Conservation (phyloP, 2,797 vertebrate species). For the Gephyroberyx darwinii region DNA sequence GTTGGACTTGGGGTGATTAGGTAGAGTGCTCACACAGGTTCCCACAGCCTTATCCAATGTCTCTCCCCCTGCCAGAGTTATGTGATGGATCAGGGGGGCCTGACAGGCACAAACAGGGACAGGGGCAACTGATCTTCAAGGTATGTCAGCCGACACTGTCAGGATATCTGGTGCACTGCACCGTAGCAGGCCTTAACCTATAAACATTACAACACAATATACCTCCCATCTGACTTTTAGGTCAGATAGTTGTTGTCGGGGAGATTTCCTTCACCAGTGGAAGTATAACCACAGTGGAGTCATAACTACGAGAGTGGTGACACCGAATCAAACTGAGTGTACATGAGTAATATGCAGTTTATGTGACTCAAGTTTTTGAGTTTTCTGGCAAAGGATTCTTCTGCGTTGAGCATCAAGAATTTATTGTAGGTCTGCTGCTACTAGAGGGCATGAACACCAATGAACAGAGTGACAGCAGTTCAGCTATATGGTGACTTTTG, state of each 20-base stretch:
- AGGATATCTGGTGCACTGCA: constrained; percentile 64
- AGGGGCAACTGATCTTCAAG: constrained; percentile 74
- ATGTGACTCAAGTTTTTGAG: constrained; percentile 14
- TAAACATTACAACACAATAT: constrained; percentile 58
- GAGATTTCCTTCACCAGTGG: constrained; percentile 12
- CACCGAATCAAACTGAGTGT: constrained; percentile 9
- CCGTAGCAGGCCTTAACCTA: constrained; percentile 57
- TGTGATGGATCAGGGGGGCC: constrained; percentile 61
- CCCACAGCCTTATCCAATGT: constrained; percentile 79
- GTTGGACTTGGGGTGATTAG: constrained; percentile 44
- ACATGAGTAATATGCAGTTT: background rate
- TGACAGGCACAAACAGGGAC: constrained; percentile 71
- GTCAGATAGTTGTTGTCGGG: constrained; percentile 41
- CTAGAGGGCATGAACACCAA: background rate
- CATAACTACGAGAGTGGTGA: constrained; percentile 16
- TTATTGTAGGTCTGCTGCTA: background rate
- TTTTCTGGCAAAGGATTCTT: background rate
- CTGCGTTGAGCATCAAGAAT: background rate
- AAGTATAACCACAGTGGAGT: constrained; percentile 31
- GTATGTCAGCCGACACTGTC: constrained; percentile 69
- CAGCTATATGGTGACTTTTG: constrained; percentile 20
- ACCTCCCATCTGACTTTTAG: constrained; percentile 49
- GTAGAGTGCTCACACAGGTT: constrained; percentile 60
- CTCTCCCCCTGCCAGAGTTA: constrained; percentile 75
- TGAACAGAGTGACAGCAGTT: constrained; percentile 8